A percentile compares a stretch with the other conserved stretches of the same genome.
Conservation (phyloP, 1,140 invertebrate species). For the Chlorops oryzae region DNA sequence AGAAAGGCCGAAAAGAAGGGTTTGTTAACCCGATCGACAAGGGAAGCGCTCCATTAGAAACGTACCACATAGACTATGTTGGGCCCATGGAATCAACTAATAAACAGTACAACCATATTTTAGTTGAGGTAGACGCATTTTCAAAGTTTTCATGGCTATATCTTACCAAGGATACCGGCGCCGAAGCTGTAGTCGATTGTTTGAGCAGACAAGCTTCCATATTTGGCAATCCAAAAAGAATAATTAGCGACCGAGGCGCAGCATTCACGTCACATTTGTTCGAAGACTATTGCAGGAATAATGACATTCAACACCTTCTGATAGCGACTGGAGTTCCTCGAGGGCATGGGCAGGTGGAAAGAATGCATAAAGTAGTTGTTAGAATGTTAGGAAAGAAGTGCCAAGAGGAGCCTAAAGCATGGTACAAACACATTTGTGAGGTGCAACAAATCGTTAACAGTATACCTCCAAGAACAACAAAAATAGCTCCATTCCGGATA, state of each 20-base stretch:
- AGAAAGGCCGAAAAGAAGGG: conserved; percentile 45
- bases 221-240: too few relatives aligned
- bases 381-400: conserved; percentile 21
- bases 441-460: conserved; percentile 15
- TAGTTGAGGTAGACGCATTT: conserved; percentile 29
- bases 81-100: conserved; percentile 30
- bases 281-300: conserved; percentile 19
- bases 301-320: too few relatives aligned
- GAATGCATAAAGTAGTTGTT: conserved; percentile 19
- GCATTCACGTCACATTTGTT: conserved; percentile 24
- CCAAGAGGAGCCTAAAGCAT: too few relatives aligned
- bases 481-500: too few relatives aligned
- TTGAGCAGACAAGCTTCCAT: too few relatives aligned
- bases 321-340: conserved; percentile 16
- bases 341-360: conserved; percentile 25
- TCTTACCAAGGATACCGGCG: conserved; percentile 32
- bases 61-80: conserved; percentile 15
- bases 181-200: conserved; percentile 18
- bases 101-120: conserved; percentile 34
- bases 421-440: conserved; percentile 17
- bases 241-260: too few relatives aligned
- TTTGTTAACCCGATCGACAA: conserved; percentile 32
- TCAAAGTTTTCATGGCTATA: conserved; percentile 35
- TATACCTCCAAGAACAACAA: too few relatives aligned
- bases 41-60: conserved; percentile 24